Base-by-base conservation (phyloP, 2,888 invertebrate genomes). In the Xestia xanthographa region DNA sequence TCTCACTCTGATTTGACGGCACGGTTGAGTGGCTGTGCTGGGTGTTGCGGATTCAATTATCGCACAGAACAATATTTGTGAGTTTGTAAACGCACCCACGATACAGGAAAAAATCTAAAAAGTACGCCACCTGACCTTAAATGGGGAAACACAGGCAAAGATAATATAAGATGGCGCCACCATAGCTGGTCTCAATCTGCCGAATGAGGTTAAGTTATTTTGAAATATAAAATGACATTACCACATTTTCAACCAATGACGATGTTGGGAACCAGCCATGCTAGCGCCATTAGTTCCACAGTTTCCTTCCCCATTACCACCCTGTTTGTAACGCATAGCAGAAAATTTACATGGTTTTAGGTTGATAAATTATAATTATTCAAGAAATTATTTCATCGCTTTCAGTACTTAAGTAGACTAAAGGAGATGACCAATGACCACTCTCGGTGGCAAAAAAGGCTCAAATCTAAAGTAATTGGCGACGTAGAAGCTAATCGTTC, bases 391-490 rank as follows among this genome's bases (percentile, higher is more conserved):
- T 77, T 58, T 60, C 2, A 38, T 45, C 53, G 12, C 9, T 91
- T 90, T 60, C 87, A 94, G 94, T 92, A 93, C 79, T 89, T 92
- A 77, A 84, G 80, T 20, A 88, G 79, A 66, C 69, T 92, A 20
- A 87, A 90, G 29, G 83, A 88, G 1, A 88, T 86, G 17, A 78
- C 92, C 60, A 90, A 90, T 58, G 74, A 89, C 86, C 50, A 72
- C 83, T 2, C 22, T 84, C 87, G 6, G 63, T 62, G 70, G 48
- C 65, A 56, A 43, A 6, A 34, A 53, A 62, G 43, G 22, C n/a
- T 26, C 26, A 60, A 70, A 29, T 41, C 75, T 12, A 80, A 69
- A 71, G n/a, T 71, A 17, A 12, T 72, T 8, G 20, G 48, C 22
- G 65, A 68, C 17, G 12, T 78, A 38, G 45, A 77, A 58, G 70